Evolutionary conservation across 2,113 vertebrate genomes (phyloP).

Genomic region (Cochlearius cochlearius): DNA sequence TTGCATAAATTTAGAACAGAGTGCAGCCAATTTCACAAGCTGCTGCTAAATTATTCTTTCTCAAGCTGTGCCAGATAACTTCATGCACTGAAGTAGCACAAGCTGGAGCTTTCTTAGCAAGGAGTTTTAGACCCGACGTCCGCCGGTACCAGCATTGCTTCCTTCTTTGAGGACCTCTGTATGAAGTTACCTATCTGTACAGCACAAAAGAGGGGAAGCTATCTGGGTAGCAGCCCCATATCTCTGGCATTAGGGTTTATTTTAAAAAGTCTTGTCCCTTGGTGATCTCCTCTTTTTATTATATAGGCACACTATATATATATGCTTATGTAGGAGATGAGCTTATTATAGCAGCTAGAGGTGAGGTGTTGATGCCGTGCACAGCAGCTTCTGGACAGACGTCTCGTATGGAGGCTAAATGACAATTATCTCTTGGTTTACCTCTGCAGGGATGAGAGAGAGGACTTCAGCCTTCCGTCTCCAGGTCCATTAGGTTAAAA

Average conservation of each 20-base stretch:
- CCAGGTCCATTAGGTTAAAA: background rate
- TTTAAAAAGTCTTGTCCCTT: background rate
- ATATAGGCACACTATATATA: background rate
- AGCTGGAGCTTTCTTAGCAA: background rate
- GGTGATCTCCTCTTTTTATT: background rate
- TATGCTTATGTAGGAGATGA: rapidly evolving
- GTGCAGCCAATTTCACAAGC: background rate
- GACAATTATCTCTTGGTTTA: background rate
- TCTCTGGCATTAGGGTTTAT: background rate
- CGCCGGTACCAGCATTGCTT: background rate
- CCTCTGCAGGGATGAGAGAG: background rate
- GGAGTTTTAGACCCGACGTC: background rate
- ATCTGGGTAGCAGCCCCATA: background rate
- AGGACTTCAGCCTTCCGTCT: background rate
- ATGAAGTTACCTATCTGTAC: background rate
- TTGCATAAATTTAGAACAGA: background rate
- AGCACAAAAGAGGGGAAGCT: background rate
- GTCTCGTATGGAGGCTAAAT: background rate
- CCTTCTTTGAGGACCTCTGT: background rate
- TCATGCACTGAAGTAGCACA: background rate
- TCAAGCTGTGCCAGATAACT: background rate
- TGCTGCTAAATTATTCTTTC: background rate
- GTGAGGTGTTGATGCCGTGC: background rate
- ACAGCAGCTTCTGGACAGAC: background rate
- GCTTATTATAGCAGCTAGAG: background rate